Evolutionary conservation across 1,140 invertebrate species (phyloP).

Genomic region (Gonatopus flavifemur): DNA sequence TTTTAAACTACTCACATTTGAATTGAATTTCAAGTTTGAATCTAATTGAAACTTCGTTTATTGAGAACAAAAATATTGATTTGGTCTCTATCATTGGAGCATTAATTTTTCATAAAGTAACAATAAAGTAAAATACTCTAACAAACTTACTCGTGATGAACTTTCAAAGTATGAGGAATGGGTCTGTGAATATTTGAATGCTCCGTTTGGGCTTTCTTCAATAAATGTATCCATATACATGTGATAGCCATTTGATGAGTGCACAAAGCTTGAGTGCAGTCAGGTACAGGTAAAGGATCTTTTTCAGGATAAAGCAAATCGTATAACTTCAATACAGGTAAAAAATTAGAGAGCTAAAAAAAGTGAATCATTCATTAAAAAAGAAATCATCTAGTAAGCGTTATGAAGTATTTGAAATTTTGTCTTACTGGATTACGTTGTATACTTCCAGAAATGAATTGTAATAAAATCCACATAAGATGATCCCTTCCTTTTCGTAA

Average conservation of each 20-base stretch:
- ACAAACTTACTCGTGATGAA: constrained; percentile 83
- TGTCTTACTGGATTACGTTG: constrained; percentile 83
- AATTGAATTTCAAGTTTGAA: too few species aligned
- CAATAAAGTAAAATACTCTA: too few species aligned
- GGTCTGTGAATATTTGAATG: constrained; percentile 76
- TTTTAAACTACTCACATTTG: too few species aligned
- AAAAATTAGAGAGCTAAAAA: constrained; percentile 77
- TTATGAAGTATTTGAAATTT: not conserved
- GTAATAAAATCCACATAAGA: constrained; percentile 96
- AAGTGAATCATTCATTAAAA: constrained; percentile 8
- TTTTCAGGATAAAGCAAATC: constrained; percentile 92
- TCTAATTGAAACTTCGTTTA: too few species aligned
- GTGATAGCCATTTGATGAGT: constrained; percentile 92
- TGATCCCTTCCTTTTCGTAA: constrained; percentile 89
- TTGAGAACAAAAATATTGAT: too few species aligned
- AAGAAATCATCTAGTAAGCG: not conserved
- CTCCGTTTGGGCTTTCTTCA: constrained; percentile 88
- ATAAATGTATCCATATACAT: constrained; percentile 94
- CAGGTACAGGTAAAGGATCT: constrained; percentile 86
- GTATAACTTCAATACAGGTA: constrained; percentile 88
- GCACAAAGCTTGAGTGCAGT: constrained; percentile 81
- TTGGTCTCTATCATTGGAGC: too few species aligned
- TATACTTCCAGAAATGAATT: constrained; percentile 96
- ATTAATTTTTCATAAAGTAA: too few species aligned
- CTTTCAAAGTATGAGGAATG: constrained; percentile 79